Evolutionary conservation across 2,797 vertebrate genomes (phyloP), one percentile per base, ranked within the genome.

Genomic region (Odontamblyopus lacepedii): DNA sequence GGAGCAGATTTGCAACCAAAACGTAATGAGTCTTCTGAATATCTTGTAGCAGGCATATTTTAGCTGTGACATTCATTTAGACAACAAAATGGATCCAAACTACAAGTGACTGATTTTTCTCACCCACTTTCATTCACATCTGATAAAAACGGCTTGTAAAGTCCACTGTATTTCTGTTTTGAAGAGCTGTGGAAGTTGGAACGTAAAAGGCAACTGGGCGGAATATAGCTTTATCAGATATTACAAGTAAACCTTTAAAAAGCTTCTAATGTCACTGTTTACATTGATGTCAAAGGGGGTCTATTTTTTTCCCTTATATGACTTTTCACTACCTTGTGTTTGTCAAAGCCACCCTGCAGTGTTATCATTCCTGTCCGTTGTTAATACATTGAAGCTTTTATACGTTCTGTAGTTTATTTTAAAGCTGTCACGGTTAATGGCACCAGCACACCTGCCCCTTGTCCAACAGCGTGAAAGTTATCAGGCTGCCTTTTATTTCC

Each of bases 1-100:
- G 81, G 83, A 85, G 80, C 82, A 89, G 85, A 84, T 89, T 91
- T 81, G 77, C 78, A 89, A 86, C 82, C 77, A 87, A 80, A 84
- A 83, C 88, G 83, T 90, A 90, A 92, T 91, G 89, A 91, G 82
- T 84, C 79, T 76, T 75, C 74, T 71, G 86, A 87, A 92, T 89
- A 90, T 91, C 83, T 81, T 83, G 68, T 87, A 87, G 85, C 82
- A 84, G 87, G 82, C 81, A 83, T 88, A 88, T 90, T 88, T 91
- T 87, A 90, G 82, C 84, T 85, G 87, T 90, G 80, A 85, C 86
- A 88, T 83, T 89, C 88, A 90, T 89, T 86, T 84, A 87, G 84
- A 88, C 80, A 86, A 80, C 79, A 82, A 89, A 89, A 87, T 82
- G 81, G 77, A 84, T 87, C 76, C 83, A 79, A 86, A 88, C 76